Percentiles rank a stretch among this genome's conserved stretches.
These are phyloP conservation scores for Aspidapion aeneum DNA, from an alignment of 2,888 invertebrate genomes.

Conservation along the genomic window DNA sequence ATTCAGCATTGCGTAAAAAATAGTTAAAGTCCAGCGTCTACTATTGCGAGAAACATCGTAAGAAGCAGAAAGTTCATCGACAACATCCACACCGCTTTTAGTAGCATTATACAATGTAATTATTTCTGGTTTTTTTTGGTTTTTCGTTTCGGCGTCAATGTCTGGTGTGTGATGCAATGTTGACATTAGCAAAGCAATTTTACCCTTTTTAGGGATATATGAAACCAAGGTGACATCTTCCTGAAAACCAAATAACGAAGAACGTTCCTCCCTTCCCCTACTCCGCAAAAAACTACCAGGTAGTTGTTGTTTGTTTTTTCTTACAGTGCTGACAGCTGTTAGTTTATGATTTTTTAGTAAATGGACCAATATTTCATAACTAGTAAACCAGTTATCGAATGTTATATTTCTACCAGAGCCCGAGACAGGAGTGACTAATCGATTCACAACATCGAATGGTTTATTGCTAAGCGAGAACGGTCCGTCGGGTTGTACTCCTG, in stretches of 20 bases:
- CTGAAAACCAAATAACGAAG: constrained; percentile 24
- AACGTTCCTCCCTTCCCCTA: constrained; percentile 2
- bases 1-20: constrained; percentile 30
- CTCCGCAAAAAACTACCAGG: constrained; percentile 5
- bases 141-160: constrained; percentile 11
- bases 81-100: constrained; percentile 33
- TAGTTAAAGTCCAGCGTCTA: constrained; percentile 33
- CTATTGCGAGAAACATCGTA: constrained; percentile 31
- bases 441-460: constrained; percentile 22
- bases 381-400: constrained; percentile 21
- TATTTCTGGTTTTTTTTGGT: constrained; percentile 26
- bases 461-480: constrained; percentile 19
- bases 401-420: constrained; percentile 27
- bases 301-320: constrained; percentile 26
- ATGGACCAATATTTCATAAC: constrained; percentile 19
- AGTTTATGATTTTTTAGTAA: too few species aligned
- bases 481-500: constrained; percentile 28
- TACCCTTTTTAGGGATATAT: constrained; percentile 17
- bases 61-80: constrained; percentile 33
- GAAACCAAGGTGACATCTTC: constrained; percentile 24
- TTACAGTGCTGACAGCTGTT: too few species aligned
- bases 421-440: constrained; percentile 12
- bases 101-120: constrained; percentile 30
- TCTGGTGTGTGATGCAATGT: constrained; percentile 12
- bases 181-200: constrained; percentile 26